Evolutionary conservation across 1,140 invertebrate genomes (phyloP).

Genomic region (Orius insidiosus): DNA sequence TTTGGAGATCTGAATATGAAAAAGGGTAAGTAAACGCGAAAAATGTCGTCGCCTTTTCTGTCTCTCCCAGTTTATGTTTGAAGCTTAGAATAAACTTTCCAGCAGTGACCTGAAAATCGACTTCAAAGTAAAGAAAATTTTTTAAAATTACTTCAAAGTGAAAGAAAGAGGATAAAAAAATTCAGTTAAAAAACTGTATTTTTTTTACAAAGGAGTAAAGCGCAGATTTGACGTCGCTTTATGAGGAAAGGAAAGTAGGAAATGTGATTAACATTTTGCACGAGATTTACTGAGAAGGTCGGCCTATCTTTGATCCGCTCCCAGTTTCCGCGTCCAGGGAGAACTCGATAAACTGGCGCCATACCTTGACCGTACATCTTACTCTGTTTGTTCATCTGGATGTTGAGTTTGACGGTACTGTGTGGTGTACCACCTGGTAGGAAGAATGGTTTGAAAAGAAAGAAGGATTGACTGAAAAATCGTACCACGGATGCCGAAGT

Average conservation of each 20-base stretch:
- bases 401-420: conserved; percentile 54
- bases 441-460: not conserved
- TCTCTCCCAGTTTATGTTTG: conserved; percentile 54
- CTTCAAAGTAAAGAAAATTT: conserved; percentile 10
- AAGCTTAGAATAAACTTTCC: conserved; percentile 65
- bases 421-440: conserved; percentile 33
- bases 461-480: not conserved
- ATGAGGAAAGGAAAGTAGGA: not conserved
- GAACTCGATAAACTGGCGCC: conserved; percentile 56
- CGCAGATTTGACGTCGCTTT: not conserved
- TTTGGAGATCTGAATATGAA: conserved; percentile 65
- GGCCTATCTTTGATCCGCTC: conserved; percentile 60
- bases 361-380: conserved; percentile 86
- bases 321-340: conserved; percentile 56
- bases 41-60: conserved; percentile 53
- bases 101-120: conserved; percentile 39
- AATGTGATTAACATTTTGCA: no score
- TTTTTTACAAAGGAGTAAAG: not conserved
- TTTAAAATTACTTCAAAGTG: conserved; percentile 6
- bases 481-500: conserved; percentile 61
- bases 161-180: not conserved
- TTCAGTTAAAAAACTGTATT: conserved; percentile 1
- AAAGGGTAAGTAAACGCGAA: conserved; percentile 88
- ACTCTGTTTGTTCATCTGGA: conserved; percentile 76
- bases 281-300: conserved; percentile 25